Evolutionary conservation across 2,888 invertebrate genomes (phyloP).

Genomic region (Hirtodrosophila cameraria): DNA sequence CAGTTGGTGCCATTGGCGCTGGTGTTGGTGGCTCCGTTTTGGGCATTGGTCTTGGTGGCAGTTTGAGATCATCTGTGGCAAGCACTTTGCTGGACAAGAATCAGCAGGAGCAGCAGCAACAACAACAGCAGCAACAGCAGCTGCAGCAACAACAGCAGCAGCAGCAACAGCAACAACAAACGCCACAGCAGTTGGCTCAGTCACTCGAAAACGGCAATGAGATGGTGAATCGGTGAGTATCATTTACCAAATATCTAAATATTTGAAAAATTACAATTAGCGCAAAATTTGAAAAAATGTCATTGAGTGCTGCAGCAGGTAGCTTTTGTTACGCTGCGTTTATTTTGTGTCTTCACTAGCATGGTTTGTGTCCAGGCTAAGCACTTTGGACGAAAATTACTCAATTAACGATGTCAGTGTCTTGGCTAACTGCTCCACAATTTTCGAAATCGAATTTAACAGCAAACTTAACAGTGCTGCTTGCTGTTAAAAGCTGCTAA

Average conservation of each 20-base stretch:
- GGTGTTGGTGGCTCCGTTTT: constrained; percentile 79
- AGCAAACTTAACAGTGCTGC: background rate
- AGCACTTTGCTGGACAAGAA: constrained; percentile 76
- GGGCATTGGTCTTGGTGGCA: constrained; percentile 77
- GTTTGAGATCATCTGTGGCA: constrained; percentile 73
- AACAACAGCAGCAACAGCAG: constrained; percentile 71
- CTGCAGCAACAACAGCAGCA: constrained; percentile 56
- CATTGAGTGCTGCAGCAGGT: background rate
- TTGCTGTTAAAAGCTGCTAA: background rate
- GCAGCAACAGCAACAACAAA: constrained; percentile 66
- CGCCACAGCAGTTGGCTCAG: constrained; percentile 74
- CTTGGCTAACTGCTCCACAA: background rate
- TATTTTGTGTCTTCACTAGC: background rate
- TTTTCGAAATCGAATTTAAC: constrained; percentile 11
- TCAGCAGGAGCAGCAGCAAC: constrained; percentile 65
- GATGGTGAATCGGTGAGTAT: constrained; percentile 82
- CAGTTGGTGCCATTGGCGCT: constrained; percentile 65
- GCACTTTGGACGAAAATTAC: constrained; percentile 6
- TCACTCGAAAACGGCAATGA: constrained; percentile 83
- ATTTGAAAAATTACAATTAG: background rate
- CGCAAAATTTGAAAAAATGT: background rate
- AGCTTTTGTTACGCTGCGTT: background rate
- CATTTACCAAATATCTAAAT: constrained; percentile 49
- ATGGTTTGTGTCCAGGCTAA: constrained; percentile 12
- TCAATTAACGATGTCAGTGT: background rate